Evolutionary conservation across 1,140 invertebrate species (phyloP).

Genomic region (Leptoteleia sp.): DNA sequence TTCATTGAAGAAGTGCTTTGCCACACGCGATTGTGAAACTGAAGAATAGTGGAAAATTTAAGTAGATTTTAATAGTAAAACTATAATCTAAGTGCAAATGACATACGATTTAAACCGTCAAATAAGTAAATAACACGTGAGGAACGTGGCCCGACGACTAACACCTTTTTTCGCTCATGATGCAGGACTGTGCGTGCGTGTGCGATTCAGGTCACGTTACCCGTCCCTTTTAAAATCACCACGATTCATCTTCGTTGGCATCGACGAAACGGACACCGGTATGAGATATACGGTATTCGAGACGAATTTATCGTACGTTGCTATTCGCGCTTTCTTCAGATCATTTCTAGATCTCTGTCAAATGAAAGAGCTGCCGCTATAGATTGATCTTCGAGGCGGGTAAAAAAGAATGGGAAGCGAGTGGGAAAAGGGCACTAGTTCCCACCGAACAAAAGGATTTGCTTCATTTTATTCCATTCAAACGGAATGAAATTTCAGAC

Average conservation of each 20-base stretch:
- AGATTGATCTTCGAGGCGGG: constrained; percentile 41
- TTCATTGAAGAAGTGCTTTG: too few relatives aligned
- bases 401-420: constrained; percentile 14
- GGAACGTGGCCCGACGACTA: too few relatives aligned
- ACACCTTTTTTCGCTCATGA: constrained; percentile 11
- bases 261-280: constrained; percentile 57
- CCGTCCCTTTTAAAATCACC: constrained; percentile 61
- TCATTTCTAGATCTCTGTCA: constrained; percentile 58
- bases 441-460: constrained; percentile 33
- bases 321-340: constrained; percentile 43
- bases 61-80: too few relatives aligned
- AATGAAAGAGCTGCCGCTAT: constrained; percentile 40
- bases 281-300: constrained; percentile 43
- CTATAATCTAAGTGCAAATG: too few relatives aligned
- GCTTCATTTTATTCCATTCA: constrained; percentile 46
- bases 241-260: constrained; percentile 66
- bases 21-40: too few relatives aligned
- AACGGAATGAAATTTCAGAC: constrained; percentile 27
- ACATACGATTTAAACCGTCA: too few relatives aligned
- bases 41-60: too few relatives aligned
- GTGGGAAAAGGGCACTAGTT: constrained; percentile 11
- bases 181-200: constrained; percentile 23
- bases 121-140: too few relatives aligned
- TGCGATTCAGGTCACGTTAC: constrained; percentile 56
- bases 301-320: constrained; percentile 57